Evolutionary conservation across 53 echinoderm and acorn worm genomes (phyloP).

Genomic region (Holothuria leucospilota): DNA sequence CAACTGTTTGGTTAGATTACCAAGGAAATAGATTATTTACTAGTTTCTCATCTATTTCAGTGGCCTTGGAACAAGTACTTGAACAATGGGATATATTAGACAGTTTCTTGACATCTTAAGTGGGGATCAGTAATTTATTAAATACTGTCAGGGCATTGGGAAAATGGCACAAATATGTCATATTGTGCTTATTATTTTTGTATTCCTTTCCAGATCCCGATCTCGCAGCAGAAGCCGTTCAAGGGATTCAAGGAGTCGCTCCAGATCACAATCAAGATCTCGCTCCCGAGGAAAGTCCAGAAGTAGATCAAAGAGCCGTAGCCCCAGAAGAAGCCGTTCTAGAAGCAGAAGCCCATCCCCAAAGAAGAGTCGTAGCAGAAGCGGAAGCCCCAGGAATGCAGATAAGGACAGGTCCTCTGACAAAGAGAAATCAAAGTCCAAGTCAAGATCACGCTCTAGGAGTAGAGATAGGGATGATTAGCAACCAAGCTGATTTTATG

Average conservation of each 20-base stretch:
- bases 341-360: constrained; percentile 46
- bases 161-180: too few species aligned
- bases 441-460: constrained; percentile 81
- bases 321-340: constrained; percentile 51
- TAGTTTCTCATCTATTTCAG: too few species aligned
- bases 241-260: constrained; percentile 49
- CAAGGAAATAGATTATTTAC: too few species aligned
- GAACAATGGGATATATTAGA: too few species aligned
- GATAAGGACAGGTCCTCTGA: constrained; percentile 21
- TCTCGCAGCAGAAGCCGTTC: constrained; percentile 65
- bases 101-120: too few species aligned
- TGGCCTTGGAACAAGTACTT: too few species aligned
- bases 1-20: too few species aligned
- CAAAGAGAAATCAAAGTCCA: constrained; percentile 57
- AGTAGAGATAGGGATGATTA: constrained; percentile 49
- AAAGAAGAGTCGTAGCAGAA: constrained; percentile 59
- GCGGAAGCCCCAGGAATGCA: constrained; percentile 58
- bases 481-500: background rate
- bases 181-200: too few species aligned
- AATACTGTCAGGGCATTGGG: too few species aligned
- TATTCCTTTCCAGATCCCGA: constrained; percentile 56
- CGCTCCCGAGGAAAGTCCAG: constrained; percentile 70
- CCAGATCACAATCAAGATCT: constrained; percentile 71
- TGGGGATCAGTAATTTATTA: too few species aligned
- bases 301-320: constrained; percentile 31